phyloP scores from a whole-genome alignment of 2,113 vertebrate species.

The Columbina picui region DNA sequence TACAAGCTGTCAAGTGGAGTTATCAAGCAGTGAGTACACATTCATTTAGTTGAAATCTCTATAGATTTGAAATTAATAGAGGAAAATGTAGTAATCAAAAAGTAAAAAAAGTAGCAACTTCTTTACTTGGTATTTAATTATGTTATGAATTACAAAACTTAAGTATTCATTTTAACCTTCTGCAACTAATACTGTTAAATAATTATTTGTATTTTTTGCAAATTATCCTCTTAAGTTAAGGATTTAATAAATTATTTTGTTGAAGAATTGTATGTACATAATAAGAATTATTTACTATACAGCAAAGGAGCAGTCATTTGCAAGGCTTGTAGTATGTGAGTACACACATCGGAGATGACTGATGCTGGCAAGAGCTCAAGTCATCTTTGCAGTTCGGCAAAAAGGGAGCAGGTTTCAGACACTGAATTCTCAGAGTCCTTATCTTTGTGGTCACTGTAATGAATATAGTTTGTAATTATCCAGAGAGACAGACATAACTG shows the following conservation, averaged over 20 bases:
- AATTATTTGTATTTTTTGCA: background rate
- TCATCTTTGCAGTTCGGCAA: background rate
- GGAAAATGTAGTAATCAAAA: background rate
- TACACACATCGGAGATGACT: background rate
- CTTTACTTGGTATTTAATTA: background rate
- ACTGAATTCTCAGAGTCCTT: background rate
- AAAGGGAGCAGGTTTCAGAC: background rate
- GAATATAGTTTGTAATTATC: background rate
- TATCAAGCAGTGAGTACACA: background rate
- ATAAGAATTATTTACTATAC: background rate
- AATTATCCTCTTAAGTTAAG: background rate
- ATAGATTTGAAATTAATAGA: background rate
- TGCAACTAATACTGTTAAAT: background rate
- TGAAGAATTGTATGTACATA: background rate
- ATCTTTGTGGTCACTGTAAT: background rate
- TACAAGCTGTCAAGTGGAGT: background rate
- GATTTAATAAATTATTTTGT: background rate
- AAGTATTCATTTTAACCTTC: background rate
- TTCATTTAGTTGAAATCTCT: background rate
- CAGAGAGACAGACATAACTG: background rate
- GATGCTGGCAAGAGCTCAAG: background rate
- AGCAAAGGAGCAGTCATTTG: background rate
- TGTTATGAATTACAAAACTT: background rate
- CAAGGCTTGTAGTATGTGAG: background rate
- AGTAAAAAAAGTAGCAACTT: background rate